These are phyloP conservation scores for Ypsolopha scabrella DNA, from an alignment of 2,888 invertebrate genomes.

Conservation along the genomic window DNA sequence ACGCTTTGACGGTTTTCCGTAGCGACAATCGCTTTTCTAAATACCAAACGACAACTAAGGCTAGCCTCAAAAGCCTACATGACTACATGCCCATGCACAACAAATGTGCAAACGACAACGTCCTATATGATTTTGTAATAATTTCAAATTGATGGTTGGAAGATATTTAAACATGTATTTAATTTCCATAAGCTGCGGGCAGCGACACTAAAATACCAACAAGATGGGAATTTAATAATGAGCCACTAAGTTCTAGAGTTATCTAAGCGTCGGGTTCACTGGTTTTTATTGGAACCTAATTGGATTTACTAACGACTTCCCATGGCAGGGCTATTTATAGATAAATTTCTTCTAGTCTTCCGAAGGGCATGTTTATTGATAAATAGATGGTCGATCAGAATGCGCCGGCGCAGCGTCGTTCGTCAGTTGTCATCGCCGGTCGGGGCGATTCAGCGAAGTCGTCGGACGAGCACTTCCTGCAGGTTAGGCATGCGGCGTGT, in stretches of 20 bases:
- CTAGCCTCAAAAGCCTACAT: neutral
- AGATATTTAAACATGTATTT: neutral
- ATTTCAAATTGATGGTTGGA: too few relatives aligned
- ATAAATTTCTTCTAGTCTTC: too few relatives aligned
- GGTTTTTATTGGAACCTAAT: too few relatives aligned
- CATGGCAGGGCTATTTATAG: too few relatives aligned
- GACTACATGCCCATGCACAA: neutral
- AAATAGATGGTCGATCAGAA: constrained; percentile 24
- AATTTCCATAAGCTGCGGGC: neutral
- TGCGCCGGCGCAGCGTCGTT: constrained; percentile 33
- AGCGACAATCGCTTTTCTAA: constrained; percentile 26
- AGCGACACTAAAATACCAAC: neutral
- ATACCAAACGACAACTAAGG: constrained; percentile 19
- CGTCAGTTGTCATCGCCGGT: constrained; percentile 26
- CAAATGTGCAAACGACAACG: too few relatives aligned
- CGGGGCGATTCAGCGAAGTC: constrained; percentile 41
- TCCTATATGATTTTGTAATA: too few relatives aligned
- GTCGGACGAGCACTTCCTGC: constrained; percentile 36
- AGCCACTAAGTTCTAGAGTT: too few relatives aligned
- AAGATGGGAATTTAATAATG: too few relatives aligned
- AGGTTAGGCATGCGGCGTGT: constrained; percentile 41
- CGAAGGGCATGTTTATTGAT: constrained; percentile 4
- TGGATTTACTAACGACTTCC: too few relatives aligned
- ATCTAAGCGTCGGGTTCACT: too few relatives aligned
- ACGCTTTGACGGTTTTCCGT: constrained; percentile 28